Conservation (phyloP, 2,888 invertebrate genomes). For the Alloscopus bannaensis region DNA sequence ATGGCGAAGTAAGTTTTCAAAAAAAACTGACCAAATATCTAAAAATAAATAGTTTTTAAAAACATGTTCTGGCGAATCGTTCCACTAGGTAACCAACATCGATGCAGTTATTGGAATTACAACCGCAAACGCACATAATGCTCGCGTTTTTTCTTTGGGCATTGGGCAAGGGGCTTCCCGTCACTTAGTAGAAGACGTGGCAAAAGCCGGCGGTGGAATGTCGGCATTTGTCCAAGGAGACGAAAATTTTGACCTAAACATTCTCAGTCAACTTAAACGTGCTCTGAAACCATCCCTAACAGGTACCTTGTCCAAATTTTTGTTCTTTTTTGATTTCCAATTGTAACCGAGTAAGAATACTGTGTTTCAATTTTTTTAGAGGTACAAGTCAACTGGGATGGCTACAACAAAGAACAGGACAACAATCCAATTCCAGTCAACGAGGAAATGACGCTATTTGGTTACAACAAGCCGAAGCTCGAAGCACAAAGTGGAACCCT, state of each 20-base stretch:
- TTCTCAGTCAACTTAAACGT: constrained; percentile 72
- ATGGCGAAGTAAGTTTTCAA: constrained; percentile 74
- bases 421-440: too few relatives aligned
- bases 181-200: constrained; percentile 74
- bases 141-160: constrained; percentile 74
- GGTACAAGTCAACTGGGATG: constrained; percentile 7
- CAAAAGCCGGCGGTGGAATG: constrained; percentile 75
- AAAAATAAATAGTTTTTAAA: too few relatives aligned
- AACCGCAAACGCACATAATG: constrained; percentile 69
- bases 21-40: too few relatives aligned
- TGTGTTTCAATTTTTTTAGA: too few relatives aligned
- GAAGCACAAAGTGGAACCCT: not conserved
- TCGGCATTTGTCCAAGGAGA: constrained; percentile 74
- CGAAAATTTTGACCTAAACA: constrained; percentile 73
- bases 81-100: constrained; percentile 74
- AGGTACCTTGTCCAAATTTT: too few relatives aligned
- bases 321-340: too few relatives aligned
- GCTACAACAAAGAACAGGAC: not conserved
- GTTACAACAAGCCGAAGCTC: too few relatives aligned
- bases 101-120: constrained; percentile 74
- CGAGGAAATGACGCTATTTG: too few relatives aligned
- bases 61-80: too few relatives aligned
- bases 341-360: too few relatives aligned
- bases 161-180: constrained; percentile 75
- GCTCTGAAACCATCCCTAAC: constrained; percentile 72